Conservation (phyloP, 2,888 invertebrate genomes). For the Marasmarcha lunaedactyla region DNA sequence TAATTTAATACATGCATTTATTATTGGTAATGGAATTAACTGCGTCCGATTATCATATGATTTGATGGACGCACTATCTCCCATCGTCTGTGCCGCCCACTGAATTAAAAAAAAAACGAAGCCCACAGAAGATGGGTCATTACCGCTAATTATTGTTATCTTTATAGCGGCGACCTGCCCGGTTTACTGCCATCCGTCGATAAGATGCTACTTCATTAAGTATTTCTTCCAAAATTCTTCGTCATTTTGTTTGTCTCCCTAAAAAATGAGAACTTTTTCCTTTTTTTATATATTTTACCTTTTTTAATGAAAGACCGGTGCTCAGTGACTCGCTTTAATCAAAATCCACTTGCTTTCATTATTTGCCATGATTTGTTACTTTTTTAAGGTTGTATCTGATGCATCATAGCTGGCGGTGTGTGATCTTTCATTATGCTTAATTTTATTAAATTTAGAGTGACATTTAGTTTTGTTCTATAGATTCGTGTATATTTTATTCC, state of each 20-base stretch:
- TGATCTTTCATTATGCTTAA: slow-evolving; percentile 29
- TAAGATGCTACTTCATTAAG: slow-evolving; percentile 47
- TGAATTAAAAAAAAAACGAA: slow-evolving; percentile 44
- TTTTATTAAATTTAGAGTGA: slow-evolving; percentile 26
- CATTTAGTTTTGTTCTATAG: too few relatives aligned
- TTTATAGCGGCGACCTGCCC: slow-evolving; percentile 59
- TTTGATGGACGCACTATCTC: slow-evolving; percentile 68
- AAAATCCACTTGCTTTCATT: slow-evolving; percentile 44
- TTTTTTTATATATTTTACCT: slow-evolving; percentile 29
- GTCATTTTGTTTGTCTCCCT: slow-evolving; percentile 40
- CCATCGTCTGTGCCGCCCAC: slow-evolving; percentile 56
- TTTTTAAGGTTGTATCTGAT: slow-evolving; percentile 31
- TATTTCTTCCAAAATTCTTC: slow-evolving; percentile 45
- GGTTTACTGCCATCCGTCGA: slow-evolving; percentile 39
- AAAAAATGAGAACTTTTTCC: slow-evolving; percentile 30
- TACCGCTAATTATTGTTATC: slow-evolving; percentile 68
- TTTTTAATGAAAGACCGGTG: slow-evolving; percentile 49
- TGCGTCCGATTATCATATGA: slow-evolving; percentile 66
- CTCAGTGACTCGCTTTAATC: slow-evolving; percentile 31
- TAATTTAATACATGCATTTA: slow-evolving; percentile 70
- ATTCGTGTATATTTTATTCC: too few relatives aligned
- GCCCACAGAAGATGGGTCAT: slow-evolving; percentile 51
- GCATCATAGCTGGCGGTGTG: slow-evolving; percentile 16
- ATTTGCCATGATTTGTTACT: slow-evolving; percentile 61
- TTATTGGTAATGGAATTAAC: slow-evolving; percentile 70